These are phyloP conservation scores for Rhagophthalmus giganteus DNA, from an alignment of 2,888 invertebrate species.

Conservation along the genomic window DNA sequence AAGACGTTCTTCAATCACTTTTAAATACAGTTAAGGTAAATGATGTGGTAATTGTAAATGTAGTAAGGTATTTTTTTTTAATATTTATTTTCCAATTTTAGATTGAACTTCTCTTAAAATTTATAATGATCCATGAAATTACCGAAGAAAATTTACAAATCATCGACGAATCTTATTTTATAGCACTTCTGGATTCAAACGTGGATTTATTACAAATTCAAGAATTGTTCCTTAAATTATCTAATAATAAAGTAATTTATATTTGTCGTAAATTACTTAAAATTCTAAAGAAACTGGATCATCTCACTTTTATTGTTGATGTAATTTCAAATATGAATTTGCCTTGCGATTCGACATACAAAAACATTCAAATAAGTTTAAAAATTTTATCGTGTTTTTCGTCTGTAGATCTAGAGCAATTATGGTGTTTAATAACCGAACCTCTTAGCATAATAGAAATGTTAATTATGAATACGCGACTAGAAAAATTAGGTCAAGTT, in stretches of 20 bases:
- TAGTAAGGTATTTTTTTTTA: conserved; percentile 4
- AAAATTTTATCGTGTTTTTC: conserved; percentile 68
- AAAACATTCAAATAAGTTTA: conserved; percentile 68
- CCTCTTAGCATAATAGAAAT: conserved; percentile 83
- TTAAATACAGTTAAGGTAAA: conserved; percentile 42
- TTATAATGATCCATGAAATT: conserved; percentile 67
- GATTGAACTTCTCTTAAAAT: conserved; percentile 69
- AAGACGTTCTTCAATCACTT: conserved; percentile 40
- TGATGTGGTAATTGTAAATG: background rate
- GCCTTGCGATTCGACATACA: conserved; percentile 58
- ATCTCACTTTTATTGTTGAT: conserved; percentile 66
- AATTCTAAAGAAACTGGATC: conserved; percentile 63
- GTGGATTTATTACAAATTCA: conserved; percentile 56
- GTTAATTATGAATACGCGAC: conserved; percentile 81
- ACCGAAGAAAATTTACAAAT: conserved; percentile 59
- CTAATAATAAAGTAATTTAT: conserved; percentile 61
- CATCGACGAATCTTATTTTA: conserved; percentile 60
- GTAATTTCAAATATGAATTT: conserved; percentile 60
- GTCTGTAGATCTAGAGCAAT: conserved; percentile 59
- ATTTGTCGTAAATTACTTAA: conserved; percentile 67
- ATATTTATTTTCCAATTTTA: conserved; percentile 48
- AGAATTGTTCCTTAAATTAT: conserved; percentile 64
- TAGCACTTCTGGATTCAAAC: conserved; percentile 61
- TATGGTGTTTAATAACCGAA: conserved; percentile 67
- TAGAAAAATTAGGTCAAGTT: conserved; percentile 67